Evolutionary conservation across 2,888 invertebrate genomes (phyloP).

Genomic region (Charanyca ferruginea): DNA sequence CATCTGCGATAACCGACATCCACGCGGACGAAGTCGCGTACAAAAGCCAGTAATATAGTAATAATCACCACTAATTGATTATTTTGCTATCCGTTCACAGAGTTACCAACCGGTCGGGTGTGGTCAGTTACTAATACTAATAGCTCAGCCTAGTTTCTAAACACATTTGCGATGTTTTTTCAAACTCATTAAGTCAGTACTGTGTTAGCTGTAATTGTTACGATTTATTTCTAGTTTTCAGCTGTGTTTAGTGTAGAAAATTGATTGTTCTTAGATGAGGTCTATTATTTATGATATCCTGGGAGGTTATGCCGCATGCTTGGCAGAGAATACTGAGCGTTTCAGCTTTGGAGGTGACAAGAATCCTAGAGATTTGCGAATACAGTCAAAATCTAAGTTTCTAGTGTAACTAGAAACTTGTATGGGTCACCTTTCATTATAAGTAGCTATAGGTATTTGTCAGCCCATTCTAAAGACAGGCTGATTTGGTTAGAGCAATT

Average conservation of each 20-base stretch:
- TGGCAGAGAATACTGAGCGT: too few species aligned
- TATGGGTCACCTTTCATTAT: too few species aligned
- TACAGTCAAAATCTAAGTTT: too few species aligned
- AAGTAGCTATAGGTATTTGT: too few species aligned
- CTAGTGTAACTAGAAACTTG: too few species aligned
- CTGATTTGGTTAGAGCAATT: too few species aligned
- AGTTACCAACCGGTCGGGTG: conserved; percentile 71
- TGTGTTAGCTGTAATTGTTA: conserved; percentile 52
- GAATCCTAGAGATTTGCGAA: too few species aligned
- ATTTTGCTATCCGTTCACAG: conserved; percentile 64
- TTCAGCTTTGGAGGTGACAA: too few species aligned
- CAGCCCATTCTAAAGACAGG: too few species aligned
- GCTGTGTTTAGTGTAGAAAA: conserved; percentile 33
- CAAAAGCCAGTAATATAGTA: too few species aligned
- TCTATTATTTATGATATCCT: background rate
- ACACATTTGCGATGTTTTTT: conserved; percentile 66
- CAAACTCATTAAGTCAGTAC: conserved; percentile 56
- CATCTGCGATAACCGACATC: too few species aligned
- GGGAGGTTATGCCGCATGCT: background rate
- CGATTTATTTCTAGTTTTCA: conserved; percentile 55
- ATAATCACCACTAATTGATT: conserved; percentile 29
- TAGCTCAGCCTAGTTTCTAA: conserved; percentile 76
- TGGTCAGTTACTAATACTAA: conserved; percentile 73
- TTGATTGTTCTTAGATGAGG: background rate
- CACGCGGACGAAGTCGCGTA: too few species aligned